Evolutionary conservation across 2,888 invertebrate genomes (phyloP), one percentile per base, ranked within the genome.

Genomic region (Eilema sororculum): DNA sequence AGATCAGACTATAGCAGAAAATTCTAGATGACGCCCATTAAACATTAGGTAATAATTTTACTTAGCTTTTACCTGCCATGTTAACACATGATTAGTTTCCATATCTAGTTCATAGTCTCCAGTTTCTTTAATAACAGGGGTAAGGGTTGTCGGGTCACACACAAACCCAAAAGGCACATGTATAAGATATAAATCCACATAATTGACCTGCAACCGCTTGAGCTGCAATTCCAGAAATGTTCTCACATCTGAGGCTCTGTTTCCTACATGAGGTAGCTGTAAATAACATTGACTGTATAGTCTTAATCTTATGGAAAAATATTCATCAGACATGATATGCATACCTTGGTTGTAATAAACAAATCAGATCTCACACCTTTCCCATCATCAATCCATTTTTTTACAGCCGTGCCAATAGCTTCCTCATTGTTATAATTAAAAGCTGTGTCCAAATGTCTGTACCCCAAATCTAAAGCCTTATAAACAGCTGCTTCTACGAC

Each of bases 341-440:
- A 37, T 70, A 97, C 98, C 96, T 98, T 98, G n/a, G 98, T 97
- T 37, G 97, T 97, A 74, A 98, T 96, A 91, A 98, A 98, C 72
- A 98, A 91, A 65, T 98, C 97, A 81, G 97, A 96, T 71, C 98
- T 93, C 73, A 93, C 96, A 16, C 97, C 96, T 83, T 96, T 96
- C 57, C 97, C 97, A 62, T 95, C 93, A 30, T 93, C 87, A 46
- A 97, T 93, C 96, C 97, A 97, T 84, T 96, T 95, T 79, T 96
- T 96, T 65, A 98, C 89, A 41, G 96, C 97, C 69, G 93, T 95
- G 6, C 98, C 98, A 77, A 98, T 97, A 2, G 96, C 96, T 77
- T 97, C 97, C 90, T 98, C 98, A 82, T 97, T 98, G 76, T 97
- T 96, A 84, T 98, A 98, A 91, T 97, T 97, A 86, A 97, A 97